phyloP scores from a whole-genome alignment of 2,797 vertebrate genomes.

The Cryptoprocta ferox region DNA sequence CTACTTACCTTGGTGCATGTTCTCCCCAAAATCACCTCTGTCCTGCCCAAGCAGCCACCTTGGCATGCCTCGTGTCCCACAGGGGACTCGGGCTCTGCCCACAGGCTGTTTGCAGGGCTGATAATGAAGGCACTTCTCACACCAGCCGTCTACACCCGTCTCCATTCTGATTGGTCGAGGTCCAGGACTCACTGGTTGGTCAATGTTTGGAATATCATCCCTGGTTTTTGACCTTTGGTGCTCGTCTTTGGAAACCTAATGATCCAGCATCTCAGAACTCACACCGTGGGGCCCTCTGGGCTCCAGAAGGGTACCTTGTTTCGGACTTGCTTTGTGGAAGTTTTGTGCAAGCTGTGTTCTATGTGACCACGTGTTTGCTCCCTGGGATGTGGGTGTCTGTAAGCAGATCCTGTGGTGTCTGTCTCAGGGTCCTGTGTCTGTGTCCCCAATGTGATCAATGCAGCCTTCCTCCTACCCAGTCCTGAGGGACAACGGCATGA shows the following conservation, averaged over 20 bases:
- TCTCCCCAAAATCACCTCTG: neutral
- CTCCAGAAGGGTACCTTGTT: neutral
- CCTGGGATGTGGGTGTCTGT: conserved; percentile 41
- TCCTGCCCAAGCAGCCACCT: neutral
- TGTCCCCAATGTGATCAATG: conserved; percentile 62
- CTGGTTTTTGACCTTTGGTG: neutral
- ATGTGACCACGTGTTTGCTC: conserved; percentile 61
- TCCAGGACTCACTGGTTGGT: neutral
- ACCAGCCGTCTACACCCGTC: neutral
- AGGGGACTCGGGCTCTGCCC: neutral
- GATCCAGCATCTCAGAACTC: neutral
- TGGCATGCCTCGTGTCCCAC: neutral
- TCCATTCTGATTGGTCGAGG: neutral
- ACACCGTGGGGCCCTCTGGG: neutral
- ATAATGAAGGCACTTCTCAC: fast-evolving
- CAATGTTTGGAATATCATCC: neutral
- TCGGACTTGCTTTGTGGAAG: conserved; percentile 39
- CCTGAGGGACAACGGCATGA: neutral
- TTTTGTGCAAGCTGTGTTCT: conserved; percentile 70
- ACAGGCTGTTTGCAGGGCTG: neutral
- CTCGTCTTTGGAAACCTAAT: conserved; percentile 31
- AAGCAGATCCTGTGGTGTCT: conserved; percentile 62
- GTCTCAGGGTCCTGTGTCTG: conserved; percentile 80
- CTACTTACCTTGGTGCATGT: neutral
- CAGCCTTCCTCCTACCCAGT: neutral